These are phyloP conservation scores for Hydraecia micacea DNA, from an alignment of 2,888 invertebrate genomes.

Conservation along the genomic window DNA sequence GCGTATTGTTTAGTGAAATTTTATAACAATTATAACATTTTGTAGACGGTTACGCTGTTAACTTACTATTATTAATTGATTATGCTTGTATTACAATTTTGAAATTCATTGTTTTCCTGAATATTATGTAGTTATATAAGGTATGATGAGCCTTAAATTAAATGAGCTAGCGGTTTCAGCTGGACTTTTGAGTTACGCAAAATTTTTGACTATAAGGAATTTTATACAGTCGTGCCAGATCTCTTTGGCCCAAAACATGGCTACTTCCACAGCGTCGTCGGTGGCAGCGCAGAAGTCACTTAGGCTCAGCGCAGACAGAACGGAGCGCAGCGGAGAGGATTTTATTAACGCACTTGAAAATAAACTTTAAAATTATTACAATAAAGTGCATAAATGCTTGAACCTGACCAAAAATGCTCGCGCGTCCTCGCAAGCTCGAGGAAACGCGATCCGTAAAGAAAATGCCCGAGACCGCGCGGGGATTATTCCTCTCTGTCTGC, in stretches of 20 bases:
- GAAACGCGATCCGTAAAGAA: too few species aligned
- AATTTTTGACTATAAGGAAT: neutral
- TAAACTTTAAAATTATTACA: too few species aligned
- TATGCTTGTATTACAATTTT: constrained; percentile 61
- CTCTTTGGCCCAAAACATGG: neutral
- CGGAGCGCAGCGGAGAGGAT: too few species aligned
- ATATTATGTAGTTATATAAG: constrained; percentile 46
- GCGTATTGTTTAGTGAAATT: constrained; percentile 54
- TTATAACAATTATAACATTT: constrained; percentile 40
- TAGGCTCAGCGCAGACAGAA: too few species aligned
- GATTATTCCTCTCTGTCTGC: too few species aligned
- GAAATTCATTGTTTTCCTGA: constrained; percentile 50
- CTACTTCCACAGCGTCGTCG: neutral
- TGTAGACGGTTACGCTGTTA: constrained; percentile 50
- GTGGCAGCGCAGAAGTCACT: neutral
- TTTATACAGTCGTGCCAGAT: neutral
- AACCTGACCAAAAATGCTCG: too few species aligned
- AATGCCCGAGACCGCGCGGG: too few species aligned
- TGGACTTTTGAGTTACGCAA: neutral
- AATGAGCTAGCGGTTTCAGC: constrained; percentile 10
- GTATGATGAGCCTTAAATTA: neutral
- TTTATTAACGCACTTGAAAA: too few species aligned
- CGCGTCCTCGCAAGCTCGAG: too few species aligned
- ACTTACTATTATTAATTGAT: constrained; percentile 55
- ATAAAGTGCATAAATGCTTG: too few species aligned